phyloP scores from a whole-genome alignment of 2,797 vertebrate genomes.

The Tenualosa ilisha region DNA sequence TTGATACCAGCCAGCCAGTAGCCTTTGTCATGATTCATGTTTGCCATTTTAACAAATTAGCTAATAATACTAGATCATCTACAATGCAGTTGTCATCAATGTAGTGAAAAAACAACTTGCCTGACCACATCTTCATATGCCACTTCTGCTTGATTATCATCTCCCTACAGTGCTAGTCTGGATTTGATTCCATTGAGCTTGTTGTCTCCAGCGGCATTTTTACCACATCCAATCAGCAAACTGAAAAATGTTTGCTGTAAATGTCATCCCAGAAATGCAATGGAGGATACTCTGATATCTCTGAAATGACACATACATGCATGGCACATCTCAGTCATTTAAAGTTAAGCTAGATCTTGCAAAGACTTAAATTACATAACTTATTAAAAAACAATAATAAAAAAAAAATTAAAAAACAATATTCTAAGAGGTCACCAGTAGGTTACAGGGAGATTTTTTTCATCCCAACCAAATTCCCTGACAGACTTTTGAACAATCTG shows the following conservation, averaged over 20 bases:
- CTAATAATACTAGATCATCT: neutral
- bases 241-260: neutral
- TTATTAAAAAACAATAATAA: neutral
- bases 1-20: constrained; percentile 34
- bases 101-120: no score
- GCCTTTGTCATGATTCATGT: constrained; percentile 44
- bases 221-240: no score
- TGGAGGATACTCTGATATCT: neutral
- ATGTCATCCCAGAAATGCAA: neutral
- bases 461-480: constrained; percentile 2
- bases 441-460: neutral
- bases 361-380: neutral
- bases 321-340: neutral
- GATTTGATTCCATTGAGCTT: no score
- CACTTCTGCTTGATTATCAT: no score
- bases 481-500: constrained; percentile 19
- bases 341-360: neutral
- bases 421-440: neutral
- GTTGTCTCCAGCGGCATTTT: no score
- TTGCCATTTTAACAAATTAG: neutral
- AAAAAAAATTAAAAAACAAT: neutral
- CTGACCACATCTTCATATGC: no score
- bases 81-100: neutral
- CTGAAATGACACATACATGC: neutral
- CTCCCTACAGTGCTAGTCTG: no score